A percentile compares a stretch with the other conserved stretches of the same genome.
Conservation (phyloP, 2,888 invertebrate species). For the Odontomyia ornata region DNA sequence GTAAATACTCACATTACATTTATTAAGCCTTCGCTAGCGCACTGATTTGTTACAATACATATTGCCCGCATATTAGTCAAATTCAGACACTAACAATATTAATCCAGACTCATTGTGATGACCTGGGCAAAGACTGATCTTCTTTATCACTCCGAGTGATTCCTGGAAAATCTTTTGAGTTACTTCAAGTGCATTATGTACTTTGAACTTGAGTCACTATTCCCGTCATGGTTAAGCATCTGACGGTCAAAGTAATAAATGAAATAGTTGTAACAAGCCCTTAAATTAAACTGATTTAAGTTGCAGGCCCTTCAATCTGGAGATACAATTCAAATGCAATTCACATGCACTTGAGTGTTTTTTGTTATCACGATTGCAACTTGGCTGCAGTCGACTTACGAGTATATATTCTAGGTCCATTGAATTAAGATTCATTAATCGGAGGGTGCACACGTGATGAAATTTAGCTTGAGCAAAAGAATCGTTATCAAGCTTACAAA, state of each 20-base stretch:
- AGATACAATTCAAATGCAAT: not conserved
- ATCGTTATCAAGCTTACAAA: too few species aligned
- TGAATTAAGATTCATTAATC: too few species aligned
- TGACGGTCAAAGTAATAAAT: not conserved
- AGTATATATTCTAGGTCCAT: too few species aligned
- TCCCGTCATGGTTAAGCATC: not conserved
- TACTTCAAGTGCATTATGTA: not conserved
- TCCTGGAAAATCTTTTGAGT: not conserved
- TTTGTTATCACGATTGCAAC: too few species aligned
- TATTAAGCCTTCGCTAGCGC: not conserved
- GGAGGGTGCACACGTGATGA: too few species aligned
- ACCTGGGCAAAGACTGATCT: not conserved
- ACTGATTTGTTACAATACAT: slow-evolving; percentile 3
- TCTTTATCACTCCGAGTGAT: not conserved
- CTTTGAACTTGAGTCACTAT: not conserved
- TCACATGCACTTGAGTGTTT: not conserved
- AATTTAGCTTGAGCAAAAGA: too few species aligned
- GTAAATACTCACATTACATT: not conserved
- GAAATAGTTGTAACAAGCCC: not conserved
- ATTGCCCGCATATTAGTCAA: slow-evolving; percentile 29
- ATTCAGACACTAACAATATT: not conserved
- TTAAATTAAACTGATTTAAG: not conserved
- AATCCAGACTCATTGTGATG: not conserved
- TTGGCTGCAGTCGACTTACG: too few species aligned
- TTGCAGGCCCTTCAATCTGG: not conserved